Evolutionary conservation across 2,888 invertebrate genomes (phyloP).

Genomic region (Mycalesis mineus): DNA sequence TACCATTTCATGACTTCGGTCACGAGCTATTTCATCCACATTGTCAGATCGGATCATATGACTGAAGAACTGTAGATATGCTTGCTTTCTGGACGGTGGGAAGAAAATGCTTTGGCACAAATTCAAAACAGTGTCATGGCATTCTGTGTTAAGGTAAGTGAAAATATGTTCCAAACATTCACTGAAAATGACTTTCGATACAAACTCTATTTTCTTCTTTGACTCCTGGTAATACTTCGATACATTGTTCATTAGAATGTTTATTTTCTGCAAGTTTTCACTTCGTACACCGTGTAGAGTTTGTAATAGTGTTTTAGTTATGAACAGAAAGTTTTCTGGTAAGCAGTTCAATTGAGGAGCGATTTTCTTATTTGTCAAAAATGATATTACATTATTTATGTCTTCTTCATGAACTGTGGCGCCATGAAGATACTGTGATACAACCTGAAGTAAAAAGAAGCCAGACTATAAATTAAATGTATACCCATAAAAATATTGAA

Average conservation of each 20-base stretch:
- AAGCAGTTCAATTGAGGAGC: conserved; percentile 46
- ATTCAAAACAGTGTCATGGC: conserved; percentile 41
- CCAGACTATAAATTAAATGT: too few relatives aligned
- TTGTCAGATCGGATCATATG: conserved; percentile 62
- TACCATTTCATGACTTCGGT: conserved; percentile 68
- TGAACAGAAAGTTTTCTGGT: conserved; percentile 51
- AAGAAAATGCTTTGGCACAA: conserved; percentile 58
- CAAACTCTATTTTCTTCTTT: conserved; percentile 64
- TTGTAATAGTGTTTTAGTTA: conserved; percentile 51
- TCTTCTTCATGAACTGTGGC: conserved; percentile 48
- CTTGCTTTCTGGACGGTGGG: conserved; percentile 55
- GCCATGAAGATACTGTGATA: conserved; percentile 53
- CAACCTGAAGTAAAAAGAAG: conserved; percentile 51
- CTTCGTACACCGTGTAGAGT: conserved; percentile 40
- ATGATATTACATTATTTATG: conserved; percentile 44
- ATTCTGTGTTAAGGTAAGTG: conserved; percentile 51
- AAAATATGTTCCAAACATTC: conserved; percentile 61
- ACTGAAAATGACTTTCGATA: conserved; percentile 51
- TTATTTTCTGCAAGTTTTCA: conserved; percentile 31
- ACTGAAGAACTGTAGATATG: conserved; percentile 56
- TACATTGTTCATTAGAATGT: conserved; percentile 49
- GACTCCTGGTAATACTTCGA: conserved; percentile 57
- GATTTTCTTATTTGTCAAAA: conserved; percentile 59
- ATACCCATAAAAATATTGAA: too few relatives aligned
- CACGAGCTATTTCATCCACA: conserved; percentile 54